Conservation (phyloP, 2,888 invertebrate genomes). For the Polyploca ridens region DNA sequence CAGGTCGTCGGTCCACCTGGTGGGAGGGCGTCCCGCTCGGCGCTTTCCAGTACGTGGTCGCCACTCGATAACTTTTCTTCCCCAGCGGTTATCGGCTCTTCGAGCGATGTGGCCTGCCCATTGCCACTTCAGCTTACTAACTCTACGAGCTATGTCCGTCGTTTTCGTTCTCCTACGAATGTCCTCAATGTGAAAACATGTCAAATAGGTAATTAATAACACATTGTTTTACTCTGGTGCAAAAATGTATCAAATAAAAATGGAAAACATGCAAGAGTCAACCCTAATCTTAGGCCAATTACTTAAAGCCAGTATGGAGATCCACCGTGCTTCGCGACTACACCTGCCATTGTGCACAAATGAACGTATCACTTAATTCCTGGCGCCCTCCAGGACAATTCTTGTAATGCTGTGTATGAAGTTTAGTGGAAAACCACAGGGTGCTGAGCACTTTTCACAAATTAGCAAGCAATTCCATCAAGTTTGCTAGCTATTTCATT, state of each 20-base stretch:
- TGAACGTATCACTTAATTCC: slow-evolving; percentile 65
- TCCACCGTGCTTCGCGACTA: slow-evolving; percentile 50
- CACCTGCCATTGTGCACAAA: slow-evolving; percentile 73
- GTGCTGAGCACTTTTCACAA: slow-evolving; percentile 42
- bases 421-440: slow-evolving; percentile 20
- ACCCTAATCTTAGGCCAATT: slow-evolving; percentile 76
- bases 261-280: slow-evolving; percentile 28
- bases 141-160: too few species aligned
- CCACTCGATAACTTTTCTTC: too few species aligned
- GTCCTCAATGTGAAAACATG: too few species aligned
- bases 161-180: too few species aligned
- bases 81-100: too few species aligned
- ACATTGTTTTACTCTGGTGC: not conserved
- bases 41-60: too few species aligned
- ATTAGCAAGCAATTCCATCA: slow-evolving; percentile 23
- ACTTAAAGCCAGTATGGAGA: slow-evolving; percentile 76
- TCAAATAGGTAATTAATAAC: too few species aligned
- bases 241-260: not conserved
- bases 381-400: slow-evolving; percentile 51
- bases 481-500: slow-evolving; percentile 53
- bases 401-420: slow-evolving; percentile 29
- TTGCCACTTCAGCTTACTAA: too few species aligned
- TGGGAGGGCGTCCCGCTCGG: too few species aligned
- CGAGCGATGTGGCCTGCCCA: too few species aligned
- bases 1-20: too few species aligned